A percentile compares a stretch with the other conserved stretches of the same genome.
phyloP scores from a whole-genome alignment of 2,797 vertebrate genomes.

The Hypotaenidia philippensis region DNA sequence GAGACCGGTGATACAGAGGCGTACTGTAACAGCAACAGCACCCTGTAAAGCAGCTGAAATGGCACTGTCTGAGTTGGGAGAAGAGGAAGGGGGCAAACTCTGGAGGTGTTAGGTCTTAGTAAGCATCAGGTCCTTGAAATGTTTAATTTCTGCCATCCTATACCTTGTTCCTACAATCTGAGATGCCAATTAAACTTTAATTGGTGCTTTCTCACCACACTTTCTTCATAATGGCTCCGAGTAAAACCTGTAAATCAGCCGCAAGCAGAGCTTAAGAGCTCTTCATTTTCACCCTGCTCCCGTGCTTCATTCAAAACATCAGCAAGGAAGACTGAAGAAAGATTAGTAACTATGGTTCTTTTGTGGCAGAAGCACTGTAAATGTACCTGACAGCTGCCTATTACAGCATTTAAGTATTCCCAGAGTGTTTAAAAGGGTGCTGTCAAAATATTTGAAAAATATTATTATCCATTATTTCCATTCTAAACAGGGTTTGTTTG shows the following conservation, averaged over 20 bases:
- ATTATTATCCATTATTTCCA: slow-evolving; percentile 44
- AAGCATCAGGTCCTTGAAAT: background rate
- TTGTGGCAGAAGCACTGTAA: slow-evolving; percentile 31
- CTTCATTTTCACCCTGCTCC: background rate
- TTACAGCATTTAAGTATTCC: slow-evolving; percentile 16
- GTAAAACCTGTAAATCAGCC: slow-evolving; percentile 9
- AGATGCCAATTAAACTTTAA: slow-evolving; percentile 30
- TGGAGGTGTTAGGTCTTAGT: background rate
- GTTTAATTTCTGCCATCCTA: background rate
- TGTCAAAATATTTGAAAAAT: slow-evolving; percentile 67
- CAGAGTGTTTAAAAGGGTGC: slow-evolving; percentile 4
- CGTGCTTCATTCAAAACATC: background rate
- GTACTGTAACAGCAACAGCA: background rate
- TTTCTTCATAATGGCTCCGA: background rate
- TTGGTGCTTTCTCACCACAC: background rate
- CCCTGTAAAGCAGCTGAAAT: background rate
- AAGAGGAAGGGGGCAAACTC: background rate
- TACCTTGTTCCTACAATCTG: background rate
- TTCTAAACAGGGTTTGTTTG: slow-evolving; percentile 53
- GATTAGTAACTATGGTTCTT: slow-evolving; percentile 39
- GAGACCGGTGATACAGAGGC: background rate
- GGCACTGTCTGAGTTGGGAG: background rate
- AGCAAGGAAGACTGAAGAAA: slow-evolving; percentile 22
- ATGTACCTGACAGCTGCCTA: slow-evolving; percentile 64
- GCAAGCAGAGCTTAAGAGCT: slow-evolving; percentile 12